Percentiles rank a stretch among this genome's conserved stretches.
Evolutionary conservation across 2,797 vertebrate genomes (phyloP).

Genomic region (Tapera naevia): DNA sequence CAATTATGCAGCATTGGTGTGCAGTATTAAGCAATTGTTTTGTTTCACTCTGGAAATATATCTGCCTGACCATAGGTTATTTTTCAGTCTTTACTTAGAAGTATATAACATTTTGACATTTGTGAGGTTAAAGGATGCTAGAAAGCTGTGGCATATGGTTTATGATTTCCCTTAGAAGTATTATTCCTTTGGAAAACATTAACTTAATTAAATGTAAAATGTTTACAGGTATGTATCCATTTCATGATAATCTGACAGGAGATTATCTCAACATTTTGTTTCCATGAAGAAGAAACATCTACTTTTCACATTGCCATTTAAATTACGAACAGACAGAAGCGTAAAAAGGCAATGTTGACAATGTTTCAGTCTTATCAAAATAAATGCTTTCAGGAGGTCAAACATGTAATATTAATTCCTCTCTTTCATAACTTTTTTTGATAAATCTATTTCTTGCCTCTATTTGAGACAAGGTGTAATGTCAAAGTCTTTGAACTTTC

Average conservation of each 20-base stretch:
- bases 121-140: not conserved
- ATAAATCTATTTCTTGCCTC: not conserved
- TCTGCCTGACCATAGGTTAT: not conserved
- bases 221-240: not conserved
- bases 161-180: not conserved
- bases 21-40: not conserved
- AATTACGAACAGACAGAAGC: not conserved
- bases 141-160: not conserved
- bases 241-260: not conserved
- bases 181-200: not conserved
- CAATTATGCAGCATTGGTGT: not conserved
- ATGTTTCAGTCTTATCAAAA: not conserved
- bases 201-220: not conserved
- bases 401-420: not conserved
- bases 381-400: not conserved
- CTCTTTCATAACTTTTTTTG: not conserved
- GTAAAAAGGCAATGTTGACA: not conserved
- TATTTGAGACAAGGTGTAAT: not conserved
- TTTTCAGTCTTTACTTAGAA: not conserved
- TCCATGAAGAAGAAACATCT: not conserved
- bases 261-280: constrained; percentile 14
- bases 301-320: not conserved
- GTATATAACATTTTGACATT: not conserved
- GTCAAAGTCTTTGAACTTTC: not conserved
- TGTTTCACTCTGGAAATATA: not conserved